phyloP scores from a whole-genome alignment of 2,797 vertebrate species.

The Rhynchonycteris naso region DNA sequence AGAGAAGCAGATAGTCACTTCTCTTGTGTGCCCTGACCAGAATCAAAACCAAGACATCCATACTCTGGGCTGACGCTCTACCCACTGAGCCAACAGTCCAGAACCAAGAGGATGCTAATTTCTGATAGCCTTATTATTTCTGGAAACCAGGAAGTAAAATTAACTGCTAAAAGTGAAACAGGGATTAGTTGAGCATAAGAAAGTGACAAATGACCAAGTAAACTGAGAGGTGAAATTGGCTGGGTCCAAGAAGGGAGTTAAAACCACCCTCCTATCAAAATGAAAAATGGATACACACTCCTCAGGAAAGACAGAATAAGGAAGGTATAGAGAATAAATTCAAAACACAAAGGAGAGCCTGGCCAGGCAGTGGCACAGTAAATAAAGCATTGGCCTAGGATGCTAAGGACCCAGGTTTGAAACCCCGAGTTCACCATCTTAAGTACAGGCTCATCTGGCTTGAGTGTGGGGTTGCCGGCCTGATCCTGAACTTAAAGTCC shows the following conservation, averaged over 20 bases:
- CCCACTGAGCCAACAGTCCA: too few species aligned
- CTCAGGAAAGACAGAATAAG: not conserved
- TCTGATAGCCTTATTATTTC: not conserved
- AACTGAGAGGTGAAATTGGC: not conserved
- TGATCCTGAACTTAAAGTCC: too few species aligned
- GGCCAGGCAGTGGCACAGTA: too few species aligned
- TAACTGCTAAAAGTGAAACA: not conserved
- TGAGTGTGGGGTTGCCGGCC: too few species aligned
- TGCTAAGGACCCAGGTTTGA: too few species aligned
- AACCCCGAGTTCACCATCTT: too few species aligned
- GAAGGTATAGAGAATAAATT: slow-evolving; percentile 25
- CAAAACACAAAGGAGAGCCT: not conserved
- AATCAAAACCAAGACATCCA: too few species aligned
- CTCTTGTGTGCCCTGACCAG: too few species aligned
- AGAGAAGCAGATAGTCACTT: too few species aligned
- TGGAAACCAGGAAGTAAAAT: slow-evolving; percentile 54
- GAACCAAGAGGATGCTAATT: not conserved
- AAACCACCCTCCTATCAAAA: not conserved
- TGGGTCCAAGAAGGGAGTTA: not conserved
- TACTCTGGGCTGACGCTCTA: too few species aligned
- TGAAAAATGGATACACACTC: not conserved
- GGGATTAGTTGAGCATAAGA: not conserved
- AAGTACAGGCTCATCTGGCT: too few species aligned
- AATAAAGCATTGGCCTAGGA: too few species aligned
- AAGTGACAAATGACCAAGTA: not conserved